These are phyloP conservation scores for Odocoileus hemionus DNA, from an alignment of 2,113 vertebrate genomes.

Conservation along the genomic window DNA sequence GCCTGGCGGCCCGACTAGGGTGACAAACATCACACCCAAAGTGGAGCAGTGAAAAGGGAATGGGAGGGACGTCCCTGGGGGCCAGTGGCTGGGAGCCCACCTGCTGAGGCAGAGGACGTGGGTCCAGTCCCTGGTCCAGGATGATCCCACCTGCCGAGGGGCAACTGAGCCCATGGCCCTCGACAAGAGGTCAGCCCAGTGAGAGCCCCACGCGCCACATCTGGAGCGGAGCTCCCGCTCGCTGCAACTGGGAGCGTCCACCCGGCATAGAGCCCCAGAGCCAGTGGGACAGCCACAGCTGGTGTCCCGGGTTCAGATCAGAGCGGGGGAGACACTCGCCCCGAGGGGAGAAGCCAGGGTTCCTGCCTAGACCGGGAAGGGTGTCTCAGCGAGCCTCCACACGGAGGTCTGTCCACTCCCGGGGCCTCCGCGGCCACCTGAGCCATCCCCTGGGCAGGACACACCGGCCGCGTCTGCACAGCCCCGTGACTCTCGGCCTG, in stretches of 20 bases:
- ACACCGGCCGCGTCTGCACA: not conserved
- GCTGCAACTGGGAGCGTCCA: not conserved
- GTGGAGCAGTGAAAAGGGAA: accelerated
- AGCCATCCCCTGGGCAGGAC: accelerated
- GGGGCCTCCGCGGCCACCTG: accelerated
- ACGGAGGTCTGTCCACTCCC: accelerated
- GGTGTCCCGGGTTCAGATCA: accelerated
- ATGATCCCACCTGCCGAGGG: not conserved
- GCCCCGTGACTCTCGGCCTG: accelerated
- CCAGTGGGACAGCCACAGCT: accelerated
- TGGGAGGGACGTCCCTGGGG: not conserved
- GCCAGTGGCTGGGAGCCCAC: not conserved
- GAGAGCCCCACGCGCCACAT: not conserved
- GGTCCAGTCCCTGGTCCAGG: not conserved
- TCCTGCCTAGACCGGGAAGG: accelerated
- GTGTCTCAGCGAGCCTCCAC: accelerated
- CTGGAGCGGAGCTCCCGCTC: accelerated
- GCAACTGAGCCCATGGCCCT: not conserved
- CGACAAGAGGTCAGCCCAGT: not conserved
- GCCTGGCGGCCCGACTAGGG: accelerated
- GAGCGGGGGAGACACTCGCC: accelerated
- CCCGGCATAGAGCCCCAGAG: not conserved
- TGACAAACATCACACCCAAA: accelerated
- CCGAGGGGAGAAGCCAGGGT: accelerated
- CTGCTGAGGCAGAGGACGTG: not conserved